phyloP scores from a whole-genome alignment of 2,113 vertebrate genomes.

The Hydrochoerus hydrochaeris region DNA sequence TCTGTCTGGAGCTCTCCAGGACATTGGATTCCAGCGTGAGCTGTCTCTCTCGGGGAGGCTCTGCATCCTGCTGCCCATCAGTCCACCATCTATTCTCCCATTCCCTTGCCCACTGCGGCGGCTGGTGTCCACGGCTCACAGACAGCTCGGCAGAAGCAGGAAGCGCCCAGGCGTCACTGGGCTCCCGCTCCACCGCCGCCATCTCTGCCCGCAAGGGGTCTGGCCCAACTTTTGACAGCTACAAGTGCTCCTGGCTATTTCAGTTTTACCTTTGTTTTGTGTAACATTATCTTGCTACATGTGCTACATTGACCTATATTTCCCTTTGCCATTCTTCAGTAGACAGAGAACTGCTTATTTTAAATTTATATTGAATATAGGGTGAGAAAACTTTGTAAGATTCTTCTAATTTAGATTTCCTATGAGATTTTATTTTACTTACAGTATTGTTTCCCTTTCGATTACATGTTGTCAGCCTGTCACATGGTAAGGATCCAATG shows the following conservation, averaged over 20 bases:
- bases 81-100: too few relatives aligned
- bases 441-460: not conserved
- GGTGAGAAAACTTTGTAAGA: not conserved
- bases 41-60: too few relatives aligned
- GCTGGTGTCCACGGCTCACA: too few relatives aligned
- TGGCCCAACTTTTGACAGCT: not conserved
- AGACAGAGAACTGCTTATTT: not conserved
- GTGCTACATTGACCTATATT: not conserved
- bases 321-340: not conserved
- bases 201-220: too few relatives aligned
- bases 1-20: too few relatives aligned
- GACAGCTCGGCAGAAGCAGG: too few relatives aligned
- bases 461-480: not conserved
- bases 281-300: not conserved
- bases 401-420: slow-evolving; percentile 25
- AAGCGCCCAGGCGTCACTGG: too few relatives aligned
- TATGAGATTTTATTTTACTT: slow-evolving; percentile 35
- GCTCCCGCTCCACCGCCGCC: too few relatives aligned
- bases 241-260: not conserved
- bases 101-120: too few relatives aligned
- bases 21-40: too few relatives aligned
- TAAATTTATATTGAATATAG: slow-evolving; percentile 42
- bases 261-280: slow-evolving; percentile 28
- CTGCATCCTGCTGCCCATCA: too few relatives aligned
- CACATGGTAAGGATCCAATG: not conserved